Conservation (phyloP, 2,888 invertebrate species). For the Metacarcinus magister region DNA sequence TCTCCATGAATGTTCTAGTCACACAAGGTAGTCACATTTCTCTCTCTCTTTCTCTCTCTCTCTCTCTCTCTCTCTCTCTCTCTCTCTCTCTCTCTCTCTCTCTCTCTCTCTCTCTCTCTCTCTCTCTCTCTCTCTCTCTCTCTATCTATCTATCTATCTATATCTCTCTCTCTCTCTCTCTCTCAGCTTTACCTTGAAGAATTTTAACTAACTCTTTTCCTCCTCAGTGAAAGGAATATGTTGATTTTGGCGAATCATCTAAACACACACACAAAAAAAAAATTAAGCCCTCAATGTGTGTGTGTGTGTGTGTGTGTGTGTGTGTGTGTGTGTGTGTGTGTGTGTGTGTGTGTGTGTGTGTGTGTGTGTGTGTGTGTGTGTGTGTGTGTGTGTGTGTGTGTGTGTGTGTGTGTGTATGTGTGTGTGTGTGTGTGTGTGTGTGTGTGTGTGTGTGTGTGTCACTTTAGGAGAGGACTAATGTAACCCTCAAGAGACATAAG, state of each 20-base stretch:
- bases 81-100: constrained; percentile 26
- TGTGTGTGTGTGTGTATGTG: too few species aligned
- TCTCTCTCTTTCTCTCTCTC: too few species aligned
- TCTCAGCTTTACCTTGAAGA: too few species aligned
- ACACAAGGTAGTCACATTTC: background rate
- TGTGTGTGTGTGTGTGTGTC: too few species aligned
- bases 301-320: constrained; percentile 6
- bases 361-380: too few species aligned
- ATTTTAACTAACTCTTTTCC: background rate
- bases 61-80: constrained; percentile 16
- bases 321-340: constrained; percentile 5
- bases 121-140: background rate
- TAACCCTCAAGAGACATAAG: background rate
- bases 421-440: too few species aligned
- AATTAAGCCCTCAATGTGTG: constrained; percentile 17
- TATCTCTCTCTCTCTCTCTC: too few species aligned
- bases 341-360: too few species aligned
- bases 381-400: too few species aligned
- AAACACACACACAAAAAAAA: background rate
- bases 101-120: constrained; percentile 26
- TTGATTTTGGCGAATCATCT: background rate
- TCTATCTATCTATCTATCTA: too few species aligned
- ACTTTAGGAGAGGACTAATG: background rate
- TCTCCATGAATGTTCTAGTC: background rate
- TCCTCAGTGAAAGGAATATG: background rate